Conservation (phyloP, 2,797 vertebrate species). For the Myripristis jacobus region DNA sequence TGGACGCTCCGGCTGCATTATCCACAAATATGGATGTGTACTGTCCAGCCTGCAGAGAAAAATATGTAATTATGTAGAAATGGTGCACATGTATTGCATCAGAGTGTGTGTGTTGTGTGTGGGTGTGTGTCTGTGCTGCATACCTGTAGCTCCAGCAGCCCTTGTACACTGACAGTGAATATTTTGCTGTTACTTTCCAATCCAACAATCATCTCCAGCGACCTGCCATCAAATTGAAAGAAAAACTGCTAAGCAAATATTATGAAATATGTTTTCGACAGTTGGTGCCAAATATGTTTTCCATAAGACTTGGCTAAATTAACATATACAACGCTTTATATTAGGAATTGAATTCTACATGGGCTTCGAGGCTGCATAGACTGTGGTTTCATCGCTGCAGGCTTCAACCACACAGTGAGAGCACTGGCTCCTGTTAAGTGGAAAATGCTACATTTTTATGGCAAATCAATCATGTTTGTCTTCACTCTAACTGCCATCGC, state of each 20-base stretch:
- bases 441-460: slow-evolving; percentile 77
- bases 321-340: slow-evolving; percentile 11
- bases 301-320: slow-evolving; percentile 2
- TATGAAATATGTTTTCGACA: background rate
- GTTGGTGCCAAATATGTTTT: slow-evolving; percentile 10
- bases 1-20: slow-evolving; percentile 88
- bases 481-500: slow-evolving; percentile 71
- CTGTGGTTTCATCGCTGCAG: slow-evolving; percentile 38
- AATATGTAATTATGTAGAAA: background rate
- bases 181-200: slow-evolving; percentile 94
- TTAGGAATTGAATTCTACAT: slow-evolving; percentile 18
- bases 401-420: slow-evolving; percentile 56
- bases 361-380: slow-evolving; percentile 20
- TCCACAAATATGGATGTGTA: slow-evolving; percentile 97
- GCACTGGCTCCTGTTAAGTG: slow-evolving; percentile 73
- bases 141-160: slow-evolving; percentile 95
- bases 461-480: slow-evolving; percentile 79
- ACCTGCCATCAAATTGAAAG: slow-evolving; percentile 77
- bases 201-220: slow-evolving; percentile 93
- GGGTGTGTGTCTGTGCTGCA: slow-evolving; percentile 28
- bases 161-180: slow-evolving; percentile 92
- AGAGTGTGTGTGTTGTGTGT: background rate
- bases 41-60: slow-evolving; percentile 87
- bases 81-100: background rate
- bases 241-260: slow-evolving; percentile 15